Evolutionary conservation across 2,113 vertebrate genomes (phyloP).

Genomic region (Nestor notabilis): DNA sequence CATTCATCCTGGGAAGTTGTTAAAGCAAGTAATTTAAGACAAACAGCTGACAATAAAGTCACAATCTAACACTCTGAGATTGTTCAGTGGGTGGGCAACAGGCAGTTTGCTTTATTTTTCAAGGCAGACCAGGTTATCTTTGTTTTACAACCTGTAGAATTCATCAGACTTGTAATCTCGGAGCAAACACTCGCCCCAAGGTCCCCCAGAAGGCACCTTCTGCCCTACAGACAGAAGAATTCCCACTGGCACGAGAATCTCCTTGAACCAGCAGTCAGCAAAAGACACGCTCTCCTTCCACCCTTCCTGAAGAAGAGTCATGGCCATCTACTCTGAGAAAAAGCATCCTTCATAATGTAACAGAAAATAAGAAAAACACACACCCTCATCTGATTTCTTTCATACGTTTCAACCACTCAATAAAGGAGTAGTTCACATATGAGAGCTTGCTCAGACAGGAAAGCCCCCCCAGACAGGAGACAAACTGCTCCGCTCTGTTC

Average conservation of each 20-base stretch:
- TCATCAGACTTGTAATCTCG: constrained; percentile 26
- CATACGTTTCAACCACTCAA: constrained; percentile 29
- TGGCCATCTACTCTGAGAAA: neutral
- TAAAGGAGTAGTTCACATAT: neutral
- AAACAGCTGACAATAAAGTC: constrained; percentile 10
- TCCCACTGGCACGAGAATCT: constrained; percentile 28
- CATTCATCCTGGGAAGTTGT: neutral
- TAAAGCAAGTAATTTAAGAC: constrained; percentile 31
- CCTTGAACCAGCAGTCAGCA: constrained; percentile 19
- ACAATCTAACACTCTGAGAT: neutral
- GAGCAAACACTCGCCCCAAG: neutral
- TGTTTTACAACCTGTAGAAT: constrained; percentile 59
- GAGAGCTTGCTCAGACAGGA: neutral
- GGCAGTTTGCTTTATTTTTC: neutral
- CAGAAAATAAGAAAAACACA: constrained; percentile 4
- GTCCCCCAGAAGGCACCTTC: constrained; percentile 29
- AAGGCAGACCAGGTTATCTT: neutral
- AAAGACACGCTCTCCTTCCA: neutral
- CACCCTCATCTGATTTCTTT: neutral
- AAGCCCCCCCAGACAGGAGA: neutral
- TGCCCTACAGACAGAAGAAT: constrained; percentile 5
- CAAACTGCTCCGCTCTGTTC: neutral
- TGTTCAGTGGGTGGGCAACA: neutral
- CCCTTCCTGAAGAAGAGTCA: neutral
- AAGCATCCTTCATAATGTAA: neutral